Base-by-base conservation (phyloP, 2,797 vertebrate genomes). In the Chaetophractus vellerosus region DNA sequence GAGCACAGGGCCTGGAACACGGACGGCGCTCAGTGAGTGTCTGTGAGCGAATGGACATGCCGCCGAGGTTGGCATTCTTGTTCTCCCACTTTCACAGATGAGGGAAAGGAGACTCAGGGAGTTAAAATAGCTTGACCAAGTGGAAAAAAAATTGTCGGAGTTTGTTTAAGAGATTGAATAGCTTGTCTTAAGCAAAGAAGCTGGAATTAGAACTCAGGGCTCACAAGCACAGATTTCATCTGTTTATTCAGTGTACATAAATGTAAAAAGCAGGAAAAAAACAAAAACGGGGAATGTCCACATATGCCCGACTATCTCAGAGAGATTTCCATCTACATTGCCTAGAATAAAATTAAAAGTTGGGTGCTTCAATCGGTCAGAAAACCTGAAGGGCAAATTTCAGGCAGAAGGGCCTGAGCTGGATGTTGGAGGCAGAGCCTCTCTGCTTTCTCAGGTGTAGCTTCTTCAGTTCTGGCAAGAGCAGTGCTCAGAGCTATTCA, bases 261-360 rank as follows among this genome's bases (percentile, higher is more conserved):
- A 31, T 59, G 50, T 69, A 28, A n/a, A 94, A 85, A 59, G 50
- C 23, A 50, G 31, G 31, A 64, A 68, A 45, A 75, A 66, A 72
- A 72, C 18, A 69, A 52, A 41, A 36, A n/a, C 26, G 36, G 52
- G 14, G 23, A 88, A 41, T 68, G 15, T n/a, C 11, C 28, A 28
- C 10, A 8, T 21, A 15, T 24, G 64, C 6, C 14, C 24, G 36
- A 66, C 18, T 66, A 28, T 66, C 68, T 19, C 55, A 85, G 66
- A 59, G n/a, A 41, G 23, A 64, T 48, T 80, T 59, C 48, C 72
- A 84, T 28, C 15, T 7, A 57, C 31, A 74, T 50, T 26, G 26
- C 24, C 45, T 23, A 38, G 57, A 68, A 71, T 52, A 48, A 31
- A 59, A 84, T 59, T 63, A 61, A 33, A 91, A 36, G 48, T 18